Evolutionary conservation across 2,888 invertebrate species (phyloP).

Genomic region (Coecobrya sp.): DNA sequence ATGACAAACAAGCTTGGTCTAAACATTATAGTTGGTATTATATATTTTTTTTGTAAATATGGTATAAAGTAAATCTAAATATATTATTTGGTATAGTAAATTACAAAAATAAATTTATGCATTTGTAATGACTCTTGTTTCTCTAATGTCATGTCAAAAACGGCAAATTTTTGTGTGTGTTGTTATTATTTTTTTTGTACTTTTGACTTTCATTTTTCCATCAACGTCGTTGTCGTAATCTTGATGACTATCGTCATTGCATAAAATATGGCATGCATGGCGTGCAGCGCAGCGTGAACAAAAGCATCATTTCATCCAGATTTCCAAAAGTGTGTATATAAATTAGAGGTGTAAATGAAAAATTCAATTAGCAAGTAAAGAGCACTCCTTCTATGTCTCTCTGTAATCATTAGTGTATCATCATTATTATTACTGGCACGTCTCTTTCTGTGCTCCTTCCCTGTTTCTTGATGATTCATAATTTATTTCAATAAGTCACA

Average conservation of each 20-base stretch:
- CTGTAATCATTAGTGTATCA: not conserved
- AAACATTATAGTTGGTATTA: too few species aligned
- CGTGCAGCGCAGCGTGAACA: not conserved
- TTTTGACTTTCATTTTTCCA: slow-evolving; percentile 13
- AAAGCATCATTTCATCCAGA: too few species aligned
- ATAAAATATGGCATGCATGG: not conserved
- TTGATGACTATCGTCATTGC: slow-evolving; percentile 6
- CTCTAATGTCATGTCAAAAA: not conserved
- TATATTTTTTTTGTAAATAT: too few species aligned
- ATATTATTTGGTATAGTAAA: too few species aligned
- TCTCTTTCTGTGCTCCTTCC: not conserved
- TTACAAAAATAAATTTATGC: too few species aligned
- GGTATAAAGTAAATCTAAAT: too few species aligned
- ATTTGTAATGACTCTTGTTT: not conserved
- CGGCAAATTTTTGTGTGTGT: not conserved
- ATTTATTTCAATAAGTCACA: not conserved
- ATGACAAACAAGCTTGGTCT: too few species aligned
- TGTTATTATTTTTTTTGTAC: not conserved
- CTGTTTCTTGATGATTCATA: not conserved
- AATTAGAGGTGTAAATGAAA: slow-evolving; percentile 51
- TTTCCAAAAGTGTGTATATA: not conserved
- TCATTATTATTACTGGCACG: not conserved
- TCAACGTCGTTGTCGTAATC: not conserved
- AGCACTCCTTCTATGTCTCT: not conserved
- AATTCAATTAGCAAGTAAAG: slow-evolving; percentile 50